Evolutionary conservation across 2,113 vertebrate genomes (phyloP), one percentile per base, ranked within the genome.

Genomic region (Lota lota): DNA sequence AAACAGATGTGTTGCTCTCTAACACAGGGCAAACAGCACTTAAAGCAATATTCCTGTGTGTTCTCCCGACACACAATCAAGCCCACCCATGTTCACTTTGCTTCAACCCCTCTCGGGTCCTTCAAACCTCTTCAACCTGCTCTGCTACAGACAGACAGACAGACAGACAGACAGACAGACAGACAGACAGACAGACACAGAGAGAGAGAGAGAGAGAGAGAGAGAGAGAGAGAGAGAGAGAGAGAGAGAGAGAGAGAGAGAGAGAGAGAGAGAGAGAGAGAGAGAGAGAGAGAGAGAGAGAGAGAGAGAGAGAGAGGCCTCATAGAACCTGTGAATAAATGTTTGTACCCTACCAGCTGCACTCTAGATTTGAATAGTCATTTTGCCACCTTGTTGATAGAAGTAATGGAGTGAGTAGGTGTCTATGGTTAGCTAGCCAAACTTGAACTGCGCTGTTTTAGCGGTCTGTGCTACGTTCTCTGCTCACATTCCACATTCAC

Each of bases 291-390:
- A 57, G 53, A 15, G 17, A 28, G 22, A 21, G 47, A 50, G 57
- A 69, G 68, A 22, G 67, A 70, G 73, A 67, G 56, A 56, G 56
- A 74, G 36, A 74, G 36, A 74, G 68, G 59, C 62, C 22, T 60
- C 11, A 1, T 14, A 21, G 65, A 79, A 83, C 72, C 79, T 72
- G 71, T 71, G 74, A 79, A 81, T 82, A 79, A 59, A 81, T 73
- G 72, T 75, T 75, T 74, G 76, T 68, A 33, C 61, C 69, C 0
- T 14, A 68, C 73, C 80, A 69, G 64, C 64, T 83, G 76, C 74
- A 72, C 83, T 86, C 61, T 68, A 78, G 16, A 65, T 74, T 76
- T 78, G 59, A 79, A 79, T 71, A 71, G 81, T 69, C 22, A 68
- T 64, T 14, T 66, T 69, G 20, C 20, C 62, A 69, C 65, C 66